Conservation (phyloP, 1,140 invertebrate genomes). For the Drosophila sturtevanti region DNA sequence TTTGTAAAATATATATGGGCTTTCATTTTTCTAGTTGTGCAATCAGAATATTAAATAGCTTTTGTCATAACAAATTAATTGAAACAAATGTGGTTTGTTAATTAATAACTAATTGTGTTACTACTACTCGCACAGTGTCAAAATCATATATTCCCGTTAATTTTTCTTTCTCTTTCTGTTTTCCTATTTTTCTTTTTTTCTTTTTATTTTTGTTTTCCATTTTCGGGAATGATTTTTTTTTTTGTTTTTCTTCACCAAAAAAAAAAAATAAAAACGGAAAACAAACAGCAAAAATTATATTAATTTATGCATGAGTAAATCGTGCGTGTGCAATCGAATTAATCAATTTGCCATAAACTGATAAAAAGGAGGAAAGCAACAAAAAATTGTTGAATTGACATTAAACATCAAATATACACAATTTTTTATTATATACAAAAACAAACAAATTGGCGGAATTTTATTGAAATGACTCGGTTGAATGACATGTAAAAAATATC, state of each 20-base stretch:
- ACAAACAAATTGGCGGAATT: slow-evolving; percentile 19
- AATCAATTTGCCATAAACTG: slow-evolving; percentile 37
- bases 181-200: background rate
- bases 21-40: slow-evolving; percentile 2
- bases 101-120: slow-evolving; percentile 62
- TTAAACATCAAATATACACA: slow-evolving; percentile 28
- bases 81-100: slow-evolving; percentile 52
- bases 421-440: slow-evolving; percentile 8
- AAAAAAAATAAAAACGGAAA: background rate
- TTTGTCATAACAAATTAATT: slow-evolving; percentile 40
- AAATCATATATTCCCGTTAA: slow-evolving; percentile 21
- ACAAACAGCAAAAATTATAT: slow-evolving; percentile 32
- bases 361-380: slow-evolving; percentile 7
- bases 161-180: slow-evolving; percentile 1
- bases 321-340: slow-evolving; percentile 33
- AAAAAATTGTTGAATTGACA: slow-evolving; percentile 10
- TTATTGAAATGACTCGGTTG: slow-evolving; percentile 21
- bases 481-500: slow-evolving; percentile 14
- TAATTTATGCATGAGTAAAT: slow-evolving; percentile 44
- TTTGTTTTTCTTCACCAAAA: background rate
- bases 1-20: slow-evolving; percentile 4
- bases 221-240: slow-evolving; percentile 20
- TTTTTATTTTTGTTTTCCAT: background rate
- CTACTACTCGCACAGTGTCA: slow-evolving; percentile 42
- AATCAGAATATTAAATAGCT: slow-evolving; percentile 34